phyloP scores from a whole-genome alignment of 35 echinoderm and acorn worm species.

The Chiridota heheva region DNA sequence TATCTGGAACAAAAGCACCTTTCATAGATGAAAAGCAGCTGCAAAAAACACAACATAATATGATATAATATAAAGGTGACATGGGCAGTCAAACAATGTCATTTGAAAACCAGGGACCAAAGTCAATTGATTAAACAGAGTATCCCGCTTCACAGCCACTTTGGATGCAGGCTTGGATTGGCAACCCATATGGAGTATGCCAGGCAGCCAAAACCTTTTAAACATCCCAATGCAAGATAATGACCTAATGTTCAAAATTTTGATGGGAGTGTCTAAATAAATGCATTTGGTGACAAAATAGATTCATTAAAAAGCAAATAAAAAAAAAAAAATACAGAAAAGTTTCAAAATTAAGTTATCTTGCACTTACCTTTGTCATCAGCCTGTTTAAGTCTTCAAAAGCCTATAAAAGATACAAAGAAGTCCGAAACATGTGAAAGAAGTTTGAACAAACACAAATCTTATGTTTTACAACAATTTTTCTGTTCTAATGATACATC shows the following conservation, averaged over 20 bases:
- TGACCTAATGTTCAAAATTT: background rate
- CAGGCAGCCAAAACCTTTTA: background rate
- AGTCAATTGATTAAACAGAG: background rate
- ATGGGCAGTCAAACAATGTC: background rate
- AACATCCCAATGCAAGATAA: background rate
- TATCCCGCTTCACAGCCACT: background rate
- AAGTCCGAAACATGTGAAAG: background rate
- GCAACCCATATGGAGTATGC: too few species aligned
- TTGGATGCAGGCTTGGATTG: too few species aligned
- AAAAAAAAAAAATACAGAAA: too few species aligned
- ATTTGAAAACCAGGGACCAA: background rate
- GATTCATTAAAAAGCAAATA: too few species aligned
- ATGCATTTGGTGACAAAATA: background rate
- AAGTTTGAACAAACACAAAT: background rate
- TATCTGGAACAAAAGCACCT: too few species aligned
- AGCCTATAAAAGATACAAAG: conserved; percentile 48
- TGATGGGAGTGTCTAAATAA: background rate
- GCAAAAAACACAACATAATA: background rate
- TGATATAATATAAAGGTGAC: background rate
- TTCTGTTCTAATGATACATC: background rate
- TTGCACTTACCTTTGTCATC: conserved; percentile 79
- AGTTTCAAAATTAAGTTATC: too few species aligned
- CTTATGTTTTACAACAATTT: background rate
- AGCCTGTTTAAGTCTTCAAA: conserved; percentile 96
- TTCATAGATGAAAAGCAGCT: background rate